A percentile compares a stretch with the other conserved stretches of the same genome.
Evolutionary conservation across 2,888 invertebrate species (phyloP).

Genomic region (Epistrophe eligans): DNA sequence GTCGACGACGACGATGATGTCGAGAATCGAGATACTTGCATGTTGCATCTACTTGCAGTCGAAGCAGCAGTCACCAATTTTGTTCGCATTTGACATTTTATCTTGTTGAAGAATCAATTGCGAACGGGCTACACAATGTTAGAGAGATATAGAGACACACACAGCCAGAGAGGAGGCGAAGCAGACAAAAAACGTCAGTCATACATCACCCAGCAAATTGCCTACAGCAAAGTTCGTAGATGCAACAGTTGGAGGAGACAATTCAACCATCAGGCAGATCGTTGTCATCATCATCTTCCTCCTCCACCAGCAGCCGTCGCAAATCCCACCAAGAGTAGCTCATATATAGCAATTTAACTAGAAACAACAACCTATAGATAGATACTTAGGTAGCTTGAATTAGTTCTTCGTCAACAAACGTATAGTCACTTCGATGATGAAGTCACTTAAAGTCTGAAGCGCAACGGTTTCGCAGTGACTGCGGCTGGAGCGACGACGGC

Average conservation of each 20-base stretch:
- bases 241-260: conserved; percentile 22
- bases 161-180: conserved; percentile 24
- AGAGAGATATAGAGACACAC: conserved; percentile 53
- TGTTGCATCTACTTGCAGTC: conserved; percentile 34
- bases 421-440: conserved; percentile 22
- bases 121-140: conserved; percentile 36
- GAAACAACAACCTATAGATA: conserved; percentile 31
- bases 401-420: conserved; percentile 30
- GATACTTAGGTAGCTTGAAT: too few species aligned
- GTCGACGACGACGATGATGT: neutral
- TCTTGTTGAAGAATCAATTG: conserved; percentile 72
- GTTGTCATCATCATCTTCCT: conserved; percentile 67
- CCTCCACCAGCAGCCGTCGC: neutral
- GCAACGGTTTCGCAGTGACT: neutral
- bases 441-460: conserved; percentile 30
- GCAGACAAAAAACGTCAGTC: conserved; percentile 71
- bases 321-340: neutral
- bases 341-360: conserved; percentile 22
- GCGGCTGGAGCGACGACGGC: too few species aligned
- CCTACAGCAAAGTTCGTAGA: conserved; percentile 49
- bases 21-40: conserved; percentile 23
- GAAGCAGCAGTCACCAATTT: conserved; percentile 63
- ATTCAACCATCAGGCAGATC: conserved; percentile 39
- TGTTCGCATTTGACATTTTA: conserved; percentile 73
- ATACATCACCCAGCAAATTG: conserved; percentile 76